Conservation (phyloP, 2,888 invertebrate genomes). For the Synergus gifuensis region DNA sequence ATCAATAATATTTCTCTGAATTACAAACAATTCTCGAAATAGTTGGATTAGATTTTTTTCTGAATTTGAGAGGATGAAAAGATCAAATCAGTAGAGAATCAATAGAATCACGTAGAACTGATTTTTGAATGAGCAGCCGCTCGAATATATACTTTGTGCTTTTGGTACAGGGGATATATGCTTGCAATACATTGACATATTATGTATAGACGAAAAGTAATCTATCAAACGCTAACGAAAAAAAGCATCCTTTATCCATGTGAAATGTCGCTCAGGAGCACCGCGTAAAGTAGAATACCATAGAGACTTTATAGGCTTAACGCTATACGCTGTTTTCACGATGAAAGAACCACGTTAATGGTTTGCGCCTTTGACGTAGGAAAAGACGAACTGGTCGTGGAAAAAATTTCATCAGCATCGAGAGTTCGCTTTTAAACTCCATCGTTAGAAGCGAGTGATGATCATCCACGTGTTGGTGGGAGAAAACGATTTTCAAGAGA, state of each 20-base stretch:
- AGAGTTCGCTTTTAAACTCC: constrained; percentile 10
- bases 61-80: background rate
- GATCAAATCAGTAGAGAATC: background rate
- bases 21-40: too few relatives aligned
- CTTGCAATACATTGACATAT: constrained; percentile 23
- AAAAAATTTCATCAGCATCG: constrained; percentile 37
- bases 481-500: constrained; percentile 18
- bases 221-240: constrained; percentile 1
- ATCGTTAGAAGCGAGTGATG: constrained; percentile 34
- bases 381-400: background rate
- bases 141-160: background rate
- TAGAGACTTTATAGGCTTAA: constrained; percentile 32
- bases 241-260: constrained; percentile 4
- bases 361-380: constrained; percentile 30
- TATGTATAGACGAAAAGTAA: constrained; percentile 27
- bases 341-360: constrained; percentile 39
- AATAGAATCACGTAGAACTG: background rate
- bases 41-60: too few relatives aligned
- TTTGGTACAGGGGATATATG: background rate
- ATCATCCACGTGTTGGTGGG: constrained; percentile 3
- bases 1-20: too few relatives aligned
- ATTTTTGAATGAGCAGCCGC: background rate
- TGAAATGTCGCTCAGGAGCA: constrained; percentile 23
- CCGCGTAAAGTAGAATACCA: constrained; percentile 35
- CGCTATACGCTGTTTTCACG: constrained; percentile 35